phyloP scores from a whole-genome alignment of 2,113 vertebrate genomes.

The Chrysochloris asiatica region DNA sequence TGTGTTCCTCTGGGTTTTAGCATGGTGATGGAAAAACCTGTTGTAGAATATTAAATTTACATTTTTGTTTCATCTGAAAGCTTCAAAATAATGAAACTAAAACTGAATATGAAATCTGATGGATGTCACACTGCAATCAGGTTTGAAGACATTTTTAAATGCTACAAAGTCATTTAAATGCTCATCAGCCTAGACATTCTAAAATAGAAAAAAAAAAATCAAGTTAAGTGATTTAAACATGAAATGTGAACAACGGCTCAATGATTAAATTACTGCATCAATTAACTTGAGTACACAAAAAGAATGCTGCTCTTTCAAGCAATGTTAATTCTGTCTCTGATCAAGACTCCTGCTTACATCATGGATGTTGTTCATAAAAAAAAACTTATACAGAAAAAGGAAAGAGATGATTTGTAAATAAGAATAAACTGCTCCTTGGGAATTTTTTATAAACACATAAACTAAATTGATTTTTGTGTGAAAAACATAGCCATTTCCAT shows the following conservation, averaged over 20 bases:
- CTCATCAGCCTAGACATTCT: constrained; percentile 56
- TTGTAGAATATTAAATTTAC: constrained; percentile 75
- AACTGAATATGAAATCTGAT: constrained; percentile 51
- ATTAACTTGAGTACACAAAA: constrained; percentile 64
- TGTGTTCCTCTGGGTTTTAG: constrained; percentile 62
- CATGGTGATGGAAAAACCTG: constrained; percentile 58
- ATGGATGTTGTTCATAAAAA: constrained; percentile 46
- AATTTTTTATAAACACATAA: constrained; percentile 54
- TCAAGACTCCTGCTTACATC: constrained; percentile 38
- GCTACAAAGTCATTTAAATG: constrained; percentile 62
- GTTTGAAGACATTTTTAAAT: constrained; percentile 70
- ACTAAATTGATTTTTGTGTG: constrained; percentile 5
- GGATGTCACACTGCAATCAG: constrained; percentile 60
- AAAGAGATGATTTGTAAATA: constrained; percentile 61
- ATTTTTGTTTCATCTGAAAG: constrained; percentile 64
- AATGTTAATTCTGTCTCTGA: constrained; percentile 34
- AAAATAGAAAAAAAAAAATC: constrained; percentile 34
- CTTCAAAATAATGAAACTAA: constrained; percentile 74
- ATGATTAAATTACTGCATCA: constrained; percentile 66
- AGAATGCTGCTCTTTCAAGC: constrained; percentile 68
- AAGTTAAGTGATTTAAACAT: constrained; percentile 66
- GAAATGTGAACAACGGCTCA: constrained; percentile 62
- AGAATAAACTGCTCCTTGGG: constrained; percentile 53
- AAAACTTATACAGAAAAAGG: constrained; percentile 1
- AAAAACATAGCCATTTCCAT: constrained; percentile 60